Evolutionary conservation across 2,888 invertebrate genomes (phyloP).

Genomic region (Meteorus cinctellus): DNA sequence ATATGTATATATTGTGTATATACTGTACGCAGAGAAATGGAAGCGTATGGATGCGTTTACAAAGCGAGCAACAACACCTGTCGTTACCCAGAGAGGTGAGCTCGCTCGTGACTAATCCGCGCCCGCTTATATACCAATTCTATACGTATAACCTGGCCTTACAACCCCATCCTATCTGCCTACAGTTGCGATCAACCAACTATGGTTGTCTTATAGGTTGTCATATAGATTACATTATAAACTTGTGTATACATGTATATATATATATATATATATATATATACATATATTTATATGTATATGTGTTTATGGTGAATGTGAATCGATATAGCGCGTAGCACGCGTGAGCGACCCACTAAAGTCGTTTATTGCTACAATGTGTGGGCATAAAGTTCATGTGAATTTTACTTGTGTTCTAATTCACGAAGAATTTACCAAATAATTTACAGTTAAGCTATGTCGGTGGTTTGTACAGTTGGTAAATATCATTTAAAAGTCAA

Average conservation of each 20-base stretch:
- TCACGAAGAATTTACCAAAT: not conserved
- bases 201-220: conserved; percentile 60
- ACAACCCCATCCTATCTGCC: conserved; percentile 53
- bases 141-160: conserved; percentile 45
- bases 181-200: conserved; percentile 62
- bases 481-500: not conserved
- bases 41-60: conserved; percentile 24
- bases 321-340: conserved; percentile 65
- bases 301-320: conserved; percentile 48
- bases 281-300: conserved; percentile 22
- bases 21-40: conserved; percentile 12
- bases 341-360: conserved; percentile 63
- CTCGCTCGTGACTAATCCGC: conserved; percentile 67
- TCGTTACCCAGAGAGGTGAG: conserved; percentile 67
- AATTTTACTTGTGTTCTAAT: conserved; percentile 17
- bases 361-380: not conserved
- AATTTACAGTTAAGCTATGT: not conserved
- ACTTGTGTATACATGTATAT: not conserved
- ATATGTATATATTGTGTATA: not conserved
- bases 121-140: conserved; percentile 63
- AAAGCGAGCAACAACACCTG: conserved; percentile 61
- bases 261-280: not conserved
- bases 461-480: not conserved
- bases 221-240: conserved; percentile 56
- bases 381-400: conserved; percentile 17